Evolutionary conservation across 2,113 vertebrate genomes (phyloP).

Genomic region (Micromys minutus): DNA sequence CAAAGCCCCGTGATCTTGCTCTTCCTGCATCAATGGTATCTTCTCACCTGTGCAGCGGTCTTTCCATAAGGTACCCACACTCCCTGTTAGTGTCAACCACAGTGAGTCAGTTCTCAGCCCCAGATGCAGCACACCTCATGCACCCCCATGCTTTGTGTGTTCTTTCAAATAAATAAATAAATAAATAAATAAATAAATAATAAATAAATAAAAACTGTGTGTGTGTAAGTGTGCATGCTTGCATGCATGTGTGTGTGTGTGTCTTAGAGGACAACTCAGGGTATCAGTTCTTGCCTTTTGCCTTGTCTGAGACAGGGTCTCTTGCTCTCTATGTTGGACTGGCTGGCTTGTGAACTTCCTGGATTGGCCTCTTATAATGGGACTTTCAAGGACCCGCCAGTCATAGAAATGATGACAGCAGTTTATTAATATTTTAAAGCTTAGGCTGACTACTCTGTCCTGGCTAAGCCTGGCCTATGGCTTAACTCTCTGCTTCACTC

Average conservation of each 20-base stretch:
- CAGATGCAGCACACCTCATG: neutral
- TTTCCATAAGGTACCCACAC: neutral
- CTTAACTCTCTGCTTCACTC: no score
- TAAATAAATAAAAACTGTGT: neutral
- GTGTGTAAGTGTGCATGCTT: neutral
- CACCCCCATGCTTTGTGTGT: neutral
- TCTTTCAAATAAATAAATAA: neutral
- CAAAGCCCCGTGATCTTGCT: neutral
- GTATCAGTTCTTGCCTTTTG: neutral
- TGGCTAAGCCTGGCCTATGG: no score
- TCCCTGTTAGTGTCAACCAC: neutral
- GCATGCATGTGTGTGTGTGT: neutral
- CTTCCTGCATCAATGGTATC: neutral
- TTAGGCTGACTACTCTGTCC: no score
- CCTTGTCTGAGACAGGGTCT: neutral
- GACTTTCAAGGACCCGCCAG: no score
- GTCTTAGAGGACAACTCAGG: neutral
- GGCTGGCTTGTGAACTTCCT: neutral
- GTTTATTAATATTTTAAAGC: no score
- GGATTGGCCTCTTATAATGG: neutral
- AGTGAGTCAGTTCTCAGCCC: neutral
- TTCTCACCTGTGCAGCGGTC: fast-evolving
- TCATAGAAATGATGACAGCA: no score
- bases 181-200: neutral
- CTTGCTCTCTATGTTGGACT: neutral